Evolutionary conservation across 2,797 vertebrate species (phyloP).

Genomic region (Schizothorax lantsangensis): DNA sequence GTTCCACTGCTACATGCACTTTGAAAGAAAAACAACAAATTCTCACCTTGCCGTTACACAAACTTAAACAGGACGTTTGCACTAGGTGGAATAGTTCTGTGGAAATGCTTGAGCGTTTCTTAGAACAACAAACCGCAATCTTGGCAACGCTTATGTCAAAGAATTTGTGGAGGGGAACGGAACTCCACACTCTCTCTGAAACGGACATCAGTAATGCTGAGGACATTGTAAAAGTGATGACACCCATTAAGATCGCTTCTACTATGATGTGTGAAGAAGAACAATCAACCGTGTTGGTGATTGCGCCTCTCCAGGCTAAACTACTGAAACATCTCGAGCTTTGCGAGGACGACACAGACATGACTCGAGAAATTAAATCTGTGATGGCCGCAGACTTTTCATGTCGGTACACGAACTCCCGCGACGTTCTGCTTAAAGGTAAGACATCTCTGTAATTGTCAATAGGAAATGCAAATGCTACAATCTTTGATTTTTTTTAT

Average conservation of each 20-base stretch:
- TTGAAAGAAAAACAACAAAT: too few relatives aligned
- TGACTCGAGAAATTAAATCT: background rate
- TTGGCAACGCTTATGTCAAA: too few relatives aligned
- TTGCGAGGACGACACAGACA: background rate
- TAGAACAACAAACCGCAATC: too few relatives aligned
- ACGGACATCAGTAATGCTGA: background rate
- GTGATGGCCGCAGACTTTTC: background rate
- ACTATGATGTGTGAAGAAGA: background rate
- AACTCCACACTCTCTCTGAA: background rate
- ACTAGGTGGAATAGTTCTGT: too few relatives aligned
- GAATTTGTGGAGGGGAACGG: background rate
- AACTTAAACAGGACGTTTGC: too few relatives aligned
- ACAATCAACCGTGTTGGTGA: background rate
- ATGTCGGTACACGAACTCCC: fast-evolving
- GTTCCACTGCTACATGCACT: too few relatives aligned
- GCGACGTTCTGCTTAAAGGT: background rate
- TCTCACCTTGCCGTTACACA: too few relatives aligned
- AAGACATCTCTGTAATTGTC: background rate
- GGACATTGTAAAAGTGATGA: background rate
- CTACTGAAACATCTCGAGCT: background rate
- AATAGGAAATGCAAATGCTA: background rate
- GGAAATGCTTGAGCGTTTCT: too few relatives aligned
- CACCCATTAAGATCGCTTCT: background rate
- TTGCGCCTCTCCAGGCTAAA: background rate
- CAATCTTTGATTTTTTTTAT: background rate